A percentile compares a stretch with the other conserved stretches of the same genome.
These are phyloP conservation scores for Malurus alboscapulatus DNA, from an alignment of 2,113 vertebrate species.

Conservation along the genomic window DNA sequence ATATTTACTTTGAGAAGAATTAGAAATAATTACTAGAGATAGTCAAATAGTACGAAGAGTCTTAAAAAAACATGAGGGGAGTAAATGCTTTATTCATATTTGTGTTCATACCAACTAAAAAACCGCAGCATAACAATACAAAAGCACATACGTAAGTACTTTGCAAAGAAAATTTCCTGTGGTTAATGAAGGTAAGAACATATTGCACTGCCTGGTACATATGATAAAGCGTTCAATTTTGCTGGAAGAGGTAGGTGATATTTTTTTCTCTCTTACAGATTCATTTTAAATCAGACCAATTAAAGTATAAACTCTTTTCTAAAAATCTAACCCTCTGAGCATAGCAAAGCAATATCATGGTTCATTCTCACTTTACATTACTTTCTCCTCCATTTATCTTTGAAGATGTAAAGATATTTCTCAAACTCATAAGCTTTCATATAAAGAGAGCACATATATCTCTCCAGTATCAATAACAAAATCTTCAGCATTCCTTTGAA, in stretches of 20 bases:
- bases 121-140: background rate
- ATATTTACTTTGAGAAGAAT: background rate
- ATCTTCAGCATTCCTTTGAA: background rate
- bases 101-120: background rate
- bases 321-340: background rate
- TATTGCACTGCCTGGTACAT: background rate
- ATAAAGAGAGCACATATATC: background rate
- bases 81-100: background rate
- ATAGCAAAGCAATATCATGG: background rate
- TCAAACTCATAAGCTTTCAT: background rate
- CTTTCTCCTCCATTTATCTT: background rate
- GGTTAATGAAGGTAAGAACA: background rate
- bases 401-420: constrained; percentile 32
- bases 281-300: background rate
- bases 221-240: background rate
- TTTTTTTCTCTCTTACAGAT: background rate
- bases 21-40: background rate
- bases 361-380: background rate
- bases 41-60: background rate
- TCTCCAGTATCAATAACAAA: background rate
- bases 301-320: background rate
- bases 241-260: background rate
- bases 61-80: background rate
- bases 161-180: background rate
- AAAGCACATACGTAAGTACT: background rate